phyloP scores from a whole-genome alignment of 2,888 invertebrate species.

The Plemyria rubiginata region DNA sequence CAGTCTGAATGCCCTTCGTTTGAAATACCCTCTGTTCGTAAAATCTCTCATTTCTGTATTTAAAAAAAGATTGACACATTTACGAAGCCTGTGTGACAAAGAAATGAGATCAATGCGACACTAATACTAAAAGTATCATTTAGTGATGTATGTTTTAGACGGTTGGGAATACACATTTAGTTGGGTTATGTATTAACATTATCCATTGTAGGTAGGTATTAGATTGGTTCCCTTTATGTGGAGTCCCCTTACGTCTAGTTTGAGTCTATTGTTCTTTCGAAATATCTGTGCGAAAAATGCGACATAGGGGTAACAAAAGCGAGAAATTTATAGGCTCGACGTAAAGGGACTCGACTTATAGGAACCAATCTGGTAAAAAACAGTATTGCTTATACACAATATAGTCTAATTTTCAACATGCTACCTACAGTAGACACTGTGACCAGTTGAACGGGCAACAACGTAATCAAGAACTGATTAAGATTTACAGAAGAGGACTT shows the following conservation, averaged over 20 bases:
- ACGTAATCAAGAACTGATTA: not conserved
- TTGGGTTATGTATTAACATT: conserved; percentile 33
- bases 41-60: conserved; percentile 23
- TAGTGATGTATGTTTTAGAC: conserved; percentile 49
- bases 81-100: conserved; percentile 74
- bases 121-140: conserved; percentile 81
- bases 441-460: conserved; percentile 16
- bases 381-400: conserved; percentile 32
- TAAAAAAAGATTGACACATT: conserved; percentile 56
- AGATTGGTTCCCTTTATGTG: no score
- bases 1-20: conserved; percentile 47
- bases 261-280: no score
- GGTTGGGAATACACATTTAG: conserved; percentile 19
- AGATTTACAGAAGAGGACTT: not conserved
- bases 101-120: conserved; percentile 83
- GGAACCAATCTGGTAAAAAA: no score
- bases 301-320: no score
- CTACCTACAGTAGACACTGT: conserved; percentile 22
- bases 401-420: conserved; percentile 20
- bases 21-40: conserved; percentile 25
- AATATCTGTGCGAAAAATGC: no score
- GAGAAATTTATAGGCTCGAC: no score
- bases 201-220: conserved; percentile 18
- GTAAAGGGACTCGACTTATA: no score
- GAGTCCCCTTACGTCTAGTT: no score